Conservation (phyloP, 2,113 vertebrate species). For the Ctenodactylus gundi region DNA sequence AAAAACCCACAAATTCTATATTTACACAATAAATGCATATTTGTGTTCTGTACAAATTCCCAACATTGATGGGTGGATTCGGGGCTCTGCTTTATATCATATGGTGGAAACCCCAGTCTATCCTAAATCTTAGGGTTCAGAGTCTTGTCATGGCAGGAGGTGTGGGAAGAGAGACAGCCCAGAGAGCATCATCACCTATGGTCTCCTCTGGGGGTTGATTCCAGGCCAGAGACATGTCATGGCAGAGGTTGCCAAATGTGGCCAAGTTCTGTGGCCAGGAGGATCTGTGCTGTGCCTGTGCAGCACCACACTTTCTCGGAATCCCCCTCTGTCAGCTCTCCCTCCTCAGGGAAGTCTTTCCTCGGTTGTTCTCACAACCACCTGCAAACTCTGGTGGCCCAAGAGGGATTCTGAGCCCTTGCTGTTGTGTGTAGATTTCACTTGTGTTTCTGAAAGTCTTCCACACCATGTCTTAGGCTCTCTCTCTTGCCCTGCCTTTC, state of each 20-base stretch:
- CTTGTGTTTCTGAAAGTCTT: background rate
- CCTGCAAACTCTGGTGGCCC: background rate
- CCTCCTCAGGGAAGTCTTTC: background rate
- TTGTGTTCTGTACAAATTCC: background rate
- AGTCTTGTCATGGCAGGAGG: background rate
- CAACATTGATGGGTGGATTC: background rate
- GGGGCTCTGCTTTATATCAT: background rate
- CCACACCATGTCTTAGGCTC: background rate
- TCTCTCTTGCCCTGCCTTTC: too few species aligned
- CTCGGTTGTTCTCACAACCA: background rate
- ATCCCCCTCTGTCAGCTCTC: background rate
- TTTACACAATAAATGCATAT: background rate
- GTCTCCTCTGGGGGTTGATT: background rate
- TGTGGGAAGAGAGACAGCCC: background rate
- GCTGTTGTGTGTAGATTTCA: background rate
- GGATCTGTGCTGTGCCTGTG: background rate
- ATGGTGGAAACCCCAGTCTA: background rate
- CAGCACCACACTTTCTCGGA: background rate
- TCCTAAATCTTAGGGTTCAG: background rate
- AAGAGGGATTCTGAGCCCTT: too few species aligned
- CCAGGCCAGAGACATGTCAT: background rate
- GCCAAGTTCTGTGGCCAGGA: background rate
- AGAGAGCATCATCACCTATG: background rate
- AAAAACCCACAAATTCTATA: background rate
- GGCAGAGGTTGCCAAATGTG: too few species aligned